Base-by-base conservation (phyloP, 92 coral and sea anemone species). In the Micromussa lordhowensis region DNA sequence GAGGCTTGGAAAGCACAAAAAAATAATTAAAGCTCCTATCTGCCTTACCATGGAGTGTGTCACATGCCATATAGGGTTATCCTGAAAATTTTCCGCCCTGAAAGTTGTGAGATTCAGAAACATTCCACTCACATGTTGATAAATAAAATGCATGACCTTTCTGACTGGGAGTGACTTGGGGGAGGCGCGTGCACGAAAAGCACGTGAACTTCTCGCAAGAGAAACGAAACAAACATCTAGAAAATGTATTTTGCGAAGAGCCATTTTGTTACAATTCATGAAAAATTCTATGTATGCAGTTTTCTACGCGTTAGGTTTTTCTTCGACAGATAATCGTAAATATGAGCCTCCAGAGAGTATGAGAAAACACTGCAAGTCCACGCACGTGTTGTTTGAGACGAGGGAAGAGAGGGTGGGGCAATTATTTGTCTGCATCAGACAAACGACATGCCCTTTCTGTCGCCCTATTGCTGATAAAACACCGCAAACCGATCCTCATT, bases 21-120 rank as follows among this genome's bases (percentile, higher is more conserved):
- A 49, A 44, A 68, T 48, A 26, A 13, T 29, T 14, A 29, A 26
- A 82, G 40, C 34, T 71, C 21, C 48, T 40, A 40, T 6, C 59
- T 0, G 70, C 64, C 22, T n/a, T 30, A 35, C 66, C 32, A n/a
- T n/a, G n/a, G n/a, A 64, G 71, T 26, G 31, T 26, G 15, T n/a
- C 70, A 34, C 58, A 22, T 34, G 31, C 81, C 71, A 34, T 57
- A 57, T 55, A 57, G 31, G 88, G 88, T 57, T 84, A 58, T n/a
- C 7, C 31, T 12, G 36, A 14, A 15, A 38, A 57, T 26, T 55
- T n/a, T 51, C 57, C 35, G 18, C 36, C 78, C 66, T 48, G 31
- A 29, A 69, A 38, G 3, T 68, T 48, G 68, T n/a, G 63, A 48
- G 44, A 82, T 68, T n/a, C 78, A 82, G 51, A 82, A 29, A 63